Evolutionary conservation across 1,140 invertebrate species (phyloP).

Genomic region (Brachionus rotundiformis): DNA sequence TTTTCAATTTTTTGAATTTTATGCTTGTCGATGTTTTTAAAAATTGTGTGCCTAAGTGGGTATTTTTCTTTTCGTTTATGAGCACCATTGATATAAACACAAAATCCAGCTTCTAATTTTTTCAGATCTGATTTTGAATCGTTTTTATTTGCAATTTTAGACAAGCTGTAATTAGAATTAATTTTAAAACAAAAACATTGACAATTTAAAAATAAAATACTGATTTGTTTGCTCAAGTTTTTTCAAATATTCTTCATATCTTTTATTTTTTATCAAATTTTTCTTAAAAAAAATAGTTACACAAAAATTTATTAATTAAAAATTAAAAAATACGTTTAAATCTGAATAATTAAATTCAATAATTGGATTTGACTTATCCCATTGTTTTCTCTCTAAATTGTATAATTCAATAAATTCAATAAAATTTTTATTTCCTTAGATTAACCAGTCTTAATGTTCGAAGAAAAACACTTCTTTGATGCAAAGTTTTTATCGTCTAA

Average conservation of each 20-base stretch:
- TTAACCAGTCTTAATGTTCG: too few relatives aligned
- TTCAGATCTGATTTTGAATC: background rate
- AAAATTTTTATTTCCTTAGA: background rate
- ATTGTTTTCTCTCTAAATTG: background rate
- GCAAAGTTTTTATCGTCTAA: too few relatives aligned
- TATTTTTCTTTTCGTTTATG: constrained; percentile 12
- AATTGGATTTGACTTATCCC: background rate
- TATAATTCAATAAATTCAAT: background rate
- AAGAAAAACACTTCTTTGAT: too few relatives aligned
- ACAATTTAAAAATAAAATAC: background rate
- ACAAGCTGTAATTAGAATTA: background rate
- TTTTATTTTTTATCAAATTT: background rate
- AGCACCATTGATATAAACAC: constrained; percentile 32
- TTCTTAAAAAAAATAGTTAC: background rate
- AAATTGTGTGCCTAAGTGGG: background rate
- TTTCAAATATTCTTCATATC: constrained; percentile 11
- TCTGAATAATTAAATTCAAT: background rate
- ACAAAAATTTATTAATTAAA: background rate
- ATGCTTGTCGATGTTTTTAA: background rate
- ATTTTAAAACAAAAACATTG: background rate
- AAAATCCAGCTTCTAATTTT: constrained; percentile 35
- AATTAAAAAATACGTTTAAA: background rate
- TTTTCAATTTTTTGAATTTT: background rate
- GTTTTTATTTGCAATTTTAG: background rate
- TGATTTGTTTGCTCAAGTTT: background rate